Evolutionary conservation across 2,113 vertebrate genomes (phyloP).

Genomic region (Pampusana beccarii): DNA sequence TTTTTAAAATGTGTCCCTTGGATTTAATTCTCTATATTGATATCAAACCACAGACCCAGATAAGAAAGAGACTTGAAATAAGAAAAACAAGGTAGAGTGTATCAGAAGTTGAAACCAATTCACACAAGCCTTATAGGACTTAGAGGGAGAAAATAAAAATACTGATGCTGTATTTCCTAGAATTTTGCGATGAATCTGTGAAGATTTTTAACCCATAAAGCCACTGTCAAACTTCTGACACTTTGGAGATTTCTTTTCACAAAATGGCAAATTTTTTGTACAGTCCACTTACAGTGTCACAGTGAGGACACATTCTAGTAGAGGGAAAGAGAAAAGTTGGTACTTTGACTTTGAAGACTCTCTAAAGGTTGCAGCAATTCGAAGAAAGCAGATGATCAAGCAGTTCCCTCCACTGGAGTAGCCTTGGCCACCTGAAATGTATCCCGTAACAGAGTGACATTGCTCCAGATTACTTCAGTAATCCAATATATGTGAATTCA

Average conservation of each 20-base stretch:
- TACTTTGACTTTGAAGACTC: not conserved
- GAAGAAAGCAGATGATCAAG: not conserved
- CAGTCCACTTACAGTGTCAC: not conserved
- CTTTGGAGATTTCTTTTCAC: not conserved
- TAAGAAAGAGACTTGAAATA: not conserved
- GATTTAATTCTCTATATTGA: constrained; percentile 2
- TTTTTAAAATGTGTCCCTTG: not conserved
- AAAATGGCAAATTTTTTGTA: not conserved
- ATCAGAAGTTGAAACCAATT: not conserved
- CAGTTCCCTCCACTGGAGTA: not conserved
- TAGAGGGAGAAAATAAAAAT: not conserved
- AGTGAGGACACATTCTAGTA: not conserved
- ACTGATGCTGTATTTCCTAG: not conserved
- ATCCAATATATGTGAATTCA: constrained; percentile 23
- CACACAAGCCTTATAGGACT: not conserved
- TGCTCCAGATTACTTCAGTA: not conserved
- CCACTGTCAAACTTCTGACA: not conserved
- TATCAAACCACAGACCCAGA: not conserved
- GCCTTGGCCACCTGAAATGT: not conserved
- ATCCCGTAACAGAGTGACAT: not conserved
- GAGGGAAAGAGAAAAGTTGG: not conserved
- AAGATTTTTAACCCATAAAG: constrained; percentile 5
- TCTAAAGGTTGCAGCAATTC: not conserved
- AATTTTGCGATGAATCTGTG: not conserved
- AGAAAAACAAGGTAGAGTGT: not conserved